These are phyloP conservation scores for Hyperopisus bebe DNA, from an alignment of 2,113 vertebrate genomes.

Conservation along the genomic window DNA sequence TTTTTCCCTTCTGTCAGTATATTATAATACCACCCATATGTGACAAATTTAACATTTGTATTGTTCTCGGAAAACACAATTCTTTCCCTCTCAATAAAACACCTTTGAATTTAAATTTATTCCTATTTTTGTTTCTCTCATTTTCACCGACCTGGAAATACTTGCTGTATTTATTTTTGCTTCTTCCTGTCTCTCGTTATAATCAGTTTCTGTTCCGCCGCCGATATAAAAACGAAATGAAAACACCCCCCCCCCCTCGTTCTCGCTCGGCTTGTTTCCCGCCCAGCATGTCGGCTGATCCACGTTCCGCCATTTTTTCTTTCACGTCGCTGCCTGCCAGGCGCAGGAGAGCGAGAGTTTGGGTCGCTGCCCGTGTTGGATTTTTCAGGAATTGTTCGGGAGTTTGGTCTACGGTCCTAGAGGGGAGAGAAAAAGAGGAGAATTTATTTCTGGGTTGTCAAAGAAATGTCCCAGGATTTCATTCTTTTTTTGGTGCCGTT, in stretches of 20 bases:
- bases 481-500: not conserved
- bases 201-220: not conserved
- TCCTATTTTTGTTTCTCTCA: not conserved
- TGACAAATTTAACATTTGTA: not conserved
- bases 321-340: not conserved
- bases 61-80: not conserved
- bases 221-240: not conserved
- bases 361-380: not conserved
- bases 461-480: not conserved
- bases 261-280: constrained; percentile 2
- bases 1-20: not conserved
- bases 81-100: not conserved
- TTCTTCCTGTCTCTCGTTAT: not conserved
- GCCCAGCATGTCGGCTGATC: not conserved
- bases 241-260: not conserved
- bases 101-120: not conserved
- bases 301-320: not conserved
- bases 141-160: not conserved
- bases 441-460: not conserved
- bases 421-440: not conserved
- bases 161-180: not conserved
- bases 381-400: not conserved
- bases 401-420: not conserved
- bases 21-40: not conserved
- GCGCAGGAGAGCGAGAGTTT: not conserved